Conservation (phyloP, 1,140 invertebrate genomes). For the Drosophila paulistorum region DNA sequence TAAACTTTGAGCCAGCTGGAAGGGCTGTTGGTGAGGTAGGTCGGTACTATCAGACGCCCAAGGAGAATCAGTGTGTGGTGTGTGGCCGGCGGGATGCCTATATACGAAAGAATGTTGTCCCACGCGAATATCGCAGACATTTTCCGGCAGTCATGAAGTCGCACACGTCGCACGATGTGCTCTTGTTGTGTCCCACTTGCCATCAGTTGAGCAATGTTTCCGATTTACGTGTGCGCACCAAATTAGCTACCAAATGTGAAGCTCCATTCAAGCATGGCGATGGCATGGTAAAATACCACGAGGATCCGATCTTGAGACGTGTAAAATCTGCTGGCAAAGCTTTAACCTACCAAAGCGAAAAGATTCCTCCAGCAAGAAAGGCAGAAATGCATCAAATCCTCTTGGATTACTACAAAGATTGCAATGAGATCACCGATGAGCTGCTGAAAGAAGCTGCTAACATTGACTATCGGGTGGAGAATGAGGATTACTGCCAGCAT, state of each 20-base stretch:
- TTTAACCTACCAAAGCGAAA: slow-evolving; percentile 83
- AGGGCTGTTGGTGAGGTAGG: slow-evolving; percentile 88
- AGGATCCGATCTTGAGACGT: slow-evolving; percentile 83
- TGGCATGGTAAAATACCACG: slow-evolving; percentile 60
- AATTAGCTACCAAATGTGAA: slow-evolving; percentile 86
- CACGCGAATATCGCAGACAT: slow-evolving; percentile 92
- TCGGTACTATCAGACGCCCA: slow-evolving; percentile 89
- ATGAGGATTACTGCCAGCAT: slow-evolving; percentile 86
- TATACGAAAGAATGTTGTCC: slow-evolving; percentile 92
- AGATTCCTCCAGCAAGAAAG: slow-evolving; percentile 85
- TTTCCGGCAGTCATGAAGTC: slow-evolving; percentile 93
- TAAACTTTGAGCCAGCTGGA: slow-evolving; percentile 92
- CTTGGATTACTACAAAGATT: slow-evolving; percentile 83
- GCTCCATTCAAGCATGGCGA: slow-evolving; percentile 85
- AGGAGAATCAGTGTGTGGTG: slow-evolving; percentile 93
- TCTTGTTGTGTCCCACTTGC: slow-evolving; percentile 90
- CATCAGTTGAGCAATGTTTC: slow-evolving; percentile 89
- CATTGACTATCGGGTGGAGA: slow-evolving; percentile 83
- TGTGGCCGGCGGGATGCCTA: slow-evolving; percentile 89
- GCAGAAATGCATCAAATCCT: slow-evolving; percentile 84
- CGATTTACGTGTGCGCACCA: slow-evolving; percentile 86
- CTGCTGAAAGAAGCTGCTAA: slow-evolving; percentile 83
- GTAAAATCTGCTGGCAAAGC: slow-evolving; percentile 88
- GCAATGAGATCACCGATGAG: slow-evolving; percentile 83
- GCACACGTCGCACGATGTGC: slow-evolving; percentile 92